Conservation (phyloP, 2,888 invertebrate species). For the Anoplius nigerrimus region DNA sequence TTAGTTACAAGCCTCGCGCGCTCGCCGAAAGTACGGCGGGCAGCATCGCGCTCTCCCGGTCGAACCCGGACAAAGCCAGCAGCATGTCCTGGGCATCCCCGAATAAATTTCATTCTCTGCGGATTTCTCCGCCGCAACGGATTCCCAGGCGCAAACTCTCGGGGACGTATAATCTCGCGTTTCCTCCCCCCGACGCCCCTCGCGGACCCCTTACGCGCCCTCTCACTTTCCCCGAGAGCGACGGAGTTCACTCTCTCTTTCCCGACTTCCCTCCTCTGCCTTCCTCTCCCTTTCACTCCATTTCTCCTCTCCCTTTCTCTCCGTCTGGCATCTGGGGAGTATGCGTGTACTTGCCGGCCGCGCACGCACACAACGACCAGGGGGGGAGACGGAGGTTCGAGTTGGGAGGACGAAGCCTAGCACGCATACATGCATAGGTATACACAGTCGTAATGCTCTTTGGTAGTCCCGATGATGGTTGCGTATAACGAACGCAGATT, state of each 20-base stretch:
- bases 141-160: slow-evolving; percentile 12
- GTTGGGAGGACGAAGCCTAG: background rate
- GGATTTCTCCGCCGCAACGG: slow-evolving; percentile 13
- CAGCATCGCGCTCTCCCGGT: background rate
- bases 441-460: too few relatives aligned
- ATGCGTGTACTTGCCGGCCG: background rate
- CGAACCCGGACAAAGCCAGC: slow-evolving; percentile 5
- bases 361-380: too few relatives aligned
- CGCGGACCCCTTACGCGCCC: background rate
- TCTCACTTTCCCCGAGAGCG: background rate
- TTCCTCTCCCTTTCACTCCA: background rate
- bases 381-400: background rate
- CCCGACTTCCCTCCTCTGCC: background rate
- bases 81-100: slow-evolving; percentile 22
- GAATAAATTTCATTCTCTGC: slow-evolving; percentile 38
- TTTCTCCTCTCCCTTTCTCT: background rate
- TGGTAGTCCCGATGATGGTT: too few relatives aligned
- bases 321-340: background rate
- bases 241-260: background rate
- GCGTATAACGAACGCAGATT: background rate
- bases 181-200: slow-evolving; percentile 1
- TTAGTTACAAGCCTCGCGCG: slow-evolving; percentile 6
- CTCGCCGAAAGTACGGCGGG: background rate
- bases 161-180: slow-evolving; percentile 7
- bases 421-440: too few relatives aligned